Evolutionary conservation across 2,888 invertebrate species (phyloP).

Genomic region (Nymphalis urticae): DNA sequence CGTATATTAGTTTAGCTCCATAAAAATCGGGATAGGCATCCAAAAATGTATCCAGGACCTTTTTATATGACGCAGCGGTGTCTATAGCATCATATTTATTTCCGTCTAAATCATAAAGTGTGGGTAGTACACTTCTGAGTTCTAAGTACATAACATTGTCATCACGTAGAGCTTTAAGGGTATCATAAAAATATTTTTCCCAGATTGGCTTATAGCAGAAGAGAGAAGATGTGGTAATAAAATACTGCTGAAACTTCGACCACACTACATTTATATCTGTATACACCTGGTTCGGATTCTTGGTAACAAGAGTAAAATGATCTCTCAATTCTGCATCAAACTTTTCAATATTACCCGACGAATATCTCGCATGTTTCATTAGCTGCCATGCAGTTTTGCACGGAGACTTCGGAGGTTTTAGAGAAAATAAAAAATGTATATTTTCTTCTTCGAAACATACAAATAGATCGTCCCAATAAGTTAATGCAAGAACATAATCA

Average conservation of each 20-base stretch:
- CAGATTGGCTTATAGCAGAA: constrained; percentile 84
- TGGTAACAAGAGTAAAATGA: constrained; percentile 79
- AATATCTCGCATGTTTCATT: constrained; percentile 72
- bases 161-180: constrained; percentile 82
- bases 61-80: constrained; percentile 80
- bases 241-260: constrained; percentile 81
- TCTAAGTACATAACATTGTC: constrained; percentile 88
- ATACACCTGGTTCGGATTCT: constrained; percentile 71
- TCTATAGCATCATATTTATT: constrained; percentile 76
- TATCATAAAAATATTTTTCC: constrained; percentile 84
- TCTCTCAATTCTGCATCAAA: constrained; percentile 80
- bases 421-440: constrained; percentile 59
- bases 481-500: constrained; percentile 83
- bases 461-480: constrained; percentile 83
- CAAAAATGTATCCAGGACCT: constrained; percentile 80
- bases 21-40: constrained; percentile 83
- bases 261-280: constrained; percentile 82
- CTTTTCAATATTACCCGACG: constrained; percentile 66
- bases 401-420: constrained; percentile 45
- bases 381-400: constrained; percentile 72
- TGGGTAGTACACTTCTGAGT: constrained; percentile 83
- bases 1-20: constrained; percentile 86
- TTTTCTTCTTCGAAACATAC: constrained; percentile 66
- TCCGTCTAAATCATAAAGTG: constrained; percentile 85
- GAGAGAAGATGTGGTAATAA: constrained; percentile 75